These are phyloP conservation scores for Malurus elegans DNA, from an alignment of 2,113 vertebrate genomes.

Conservation along the genomic window DNA sequence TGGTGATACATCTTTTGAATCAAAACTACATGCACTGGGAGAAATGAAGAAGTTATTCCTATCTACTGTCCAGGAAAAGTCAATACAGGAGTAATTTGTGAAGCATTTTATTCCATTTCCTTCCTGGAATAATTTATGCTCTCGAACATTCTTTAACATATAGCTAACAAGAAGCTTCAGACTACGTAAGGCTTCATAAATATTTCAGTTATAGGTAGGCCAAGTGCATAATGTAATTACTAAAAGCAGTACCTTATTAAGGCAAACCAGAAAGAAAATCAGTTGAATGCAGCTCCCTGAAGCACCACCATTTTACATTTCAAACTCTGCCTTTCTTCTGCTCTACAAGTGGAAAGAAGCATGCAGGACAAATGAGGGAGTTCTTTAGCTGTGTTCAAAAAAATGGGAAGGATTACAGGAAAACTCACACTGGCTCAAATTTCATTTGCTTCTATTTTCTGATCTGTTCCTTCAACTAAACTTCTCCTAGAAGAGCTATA, in stretches of 20 bases:
- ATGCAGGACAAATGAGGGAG: background rate
- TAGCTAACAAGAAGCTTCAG: background rate
- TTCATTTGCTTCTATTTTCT: slow-evolving; percentile 55
- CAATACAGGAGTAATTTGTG: background rate
- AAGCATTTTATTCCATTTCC: slow-evolving; percentile 24
- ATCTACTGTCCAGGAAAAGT: slow-evolving; percentile 16
- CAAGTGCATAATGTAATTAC: background rate
- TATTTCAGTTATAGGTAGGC: background rate
- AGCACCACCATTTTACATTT: background rate
- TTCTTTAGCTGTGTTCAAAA: background rate
- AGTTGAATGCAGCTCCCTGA: background rate
- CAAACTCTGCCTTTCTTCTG: background rate
- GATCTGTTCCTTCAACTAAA: slow-evolving; percentile 1
- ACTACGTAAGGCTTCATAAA: background rate
- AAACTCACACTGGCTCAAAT: slow-evolving; percentile 12
- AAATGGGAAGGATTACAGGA: slow-evolving; percentile 18
- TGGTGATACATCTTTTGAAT: background rate
- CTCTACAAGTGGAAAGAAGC: background rate
- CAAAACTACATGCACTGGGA: background rate
- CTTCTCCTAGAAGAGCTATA: slow-evolving; percentile 37
- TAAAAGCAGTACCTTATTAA: background rate
- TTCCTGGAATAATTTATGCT: slow-evolving; percentile 34
- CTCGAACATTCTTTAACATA: background rate
- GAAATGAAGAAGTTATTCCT: slow-evolving; percentile 52
- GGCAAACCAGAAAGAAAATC: background rate